Percentiles rank a stretch among this genome's conserved stretches.
Conservation (phyloP, 35 echinoderm and acorn worm species). For the Apostichopus parvimensis region DNA sequence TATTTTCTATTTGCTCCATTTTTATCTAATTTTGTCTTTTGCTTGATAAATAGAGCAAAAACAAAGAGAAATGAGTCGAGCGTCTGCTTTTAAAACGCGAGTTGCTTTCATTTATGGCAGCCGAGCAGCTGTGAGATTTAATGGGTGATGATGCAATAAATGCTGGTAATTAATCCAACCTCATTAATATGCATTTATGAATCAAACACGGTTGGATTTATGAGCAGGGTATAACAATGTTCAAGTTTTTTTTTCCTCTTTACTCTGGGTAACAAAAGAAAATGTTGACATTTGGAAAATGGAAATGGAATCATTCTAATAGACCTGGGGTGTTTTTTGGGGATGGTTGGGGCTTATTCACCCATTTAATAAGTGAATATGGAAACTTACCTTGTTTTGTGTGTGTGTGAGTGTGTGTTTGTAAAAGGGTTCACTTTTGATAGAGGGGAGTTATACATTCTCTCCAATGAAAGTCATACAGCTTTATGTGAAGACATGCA, state of each 20-base stretch:
- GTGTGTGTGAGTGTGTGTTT: too few relatives aligned
- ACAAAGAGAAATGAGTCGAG: not conserved
- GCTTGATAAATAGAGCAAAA: not conserved
- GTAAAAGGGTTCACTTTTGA: too few relatives aligned
- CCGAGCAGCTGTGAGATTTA: not conserved
- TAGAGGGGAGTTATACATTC: too few relatives aligned
- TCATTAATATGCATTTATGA: too few relatives aligned
- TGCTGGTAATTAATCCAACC: not conserved
- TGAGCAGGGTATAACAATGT: not conserved
- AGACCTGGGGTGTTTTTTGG: too few relatives aligned
- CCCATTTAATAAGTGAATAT: too few relatives aligned
- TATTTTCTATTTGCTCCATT: slow-evolving; percentile 45
- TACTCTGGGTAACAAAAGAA: not conserved
- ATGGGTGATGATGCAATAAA: slow-evolving; percentile 1
- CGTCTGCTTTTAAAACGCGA: not conserved
- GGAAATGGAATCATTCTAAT: too few relatives aligned
- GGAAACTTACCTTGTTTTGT: too few relatives aligned
- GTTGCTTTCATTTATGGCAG: not conserved
- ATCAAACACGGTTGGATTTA: not conserved
- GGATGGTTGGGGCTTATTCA: too few relatives aligned
- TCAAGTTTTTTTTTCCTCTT: not conserved
- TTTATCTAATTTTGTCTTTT: slow-evolving; percentile 18
- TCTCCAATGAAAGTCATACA: too few relatives aligned
- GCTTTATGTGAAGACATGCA: too few relatives aligned
- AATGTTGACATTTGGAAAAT: too few relatives aligned